These are phyloP conservation scores for Lasius platythorax DNA, from an alignment of 2,888 invertebrate genomes.

Conservation along the genomic window DNA sequence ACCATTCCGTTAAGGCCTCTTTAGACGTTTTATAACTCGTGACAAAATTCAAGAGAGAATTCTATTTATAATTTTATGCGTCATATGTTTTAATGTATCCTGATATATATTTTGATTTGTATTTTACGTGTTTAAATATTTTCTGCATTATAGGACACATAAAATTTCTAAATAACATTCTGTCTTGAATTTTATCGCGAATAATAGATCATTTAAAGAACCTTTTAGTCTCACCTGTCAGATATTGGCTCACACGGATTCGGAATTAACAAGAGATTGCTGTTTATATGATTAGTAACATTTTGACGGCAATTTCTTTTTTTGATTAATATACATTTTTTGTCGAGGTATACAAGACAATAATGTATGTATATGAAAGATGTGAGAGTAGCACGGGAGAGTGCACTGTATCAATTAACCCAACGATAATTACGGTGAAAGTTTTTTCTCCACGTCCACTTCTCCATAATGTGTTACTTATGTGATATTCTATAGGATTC, in stretches of 20 bases:
- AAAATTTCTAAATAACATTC: background rate
- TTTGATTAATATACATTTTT: background rate
- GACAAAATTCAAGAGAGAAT: background rate
- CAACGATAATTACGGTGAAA: slow-evolving; percentile 74
- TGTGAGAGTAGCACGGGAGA: background rate
- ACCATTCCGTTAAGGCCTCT: slow-evolving; percentile 74
- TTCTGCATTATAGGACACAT: background rate
- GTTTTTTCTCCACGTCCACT: slow-evolving; percentile 63
- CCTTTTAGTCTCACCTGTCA: slow-evolving; percentile 71
- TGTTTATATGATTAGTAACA: slow-evolving; percentile 67
- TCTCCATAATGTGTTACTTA: background rate
- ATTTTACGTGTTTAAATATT: background rate
- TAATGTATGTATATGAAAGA: background rate
- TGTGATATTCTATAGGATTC: background rate
- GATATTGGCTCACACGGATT: slow-evolving; percentile 68
- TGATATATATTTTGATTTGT: background rate
- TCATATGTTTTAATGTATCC: background rate
- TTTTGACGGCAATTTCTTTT: background rate
- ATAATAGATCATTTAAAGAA: too few species aligned
- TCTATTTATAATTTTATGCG: slow-evolving; percentile 1
- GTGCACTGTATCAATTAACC: slow-evolving; percentile 61
- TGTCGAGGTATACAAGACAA: background rate
- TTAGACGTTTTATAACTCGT: background rate
- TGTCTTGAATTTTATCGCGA: too few species aligned
- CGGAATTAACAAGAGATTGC: slow-evolving; percentile 60